These are phyloP conservation scores for Centruroides sculpturatus DNA, from an alignment of 1,140 invertebrate species.

Conservation along the genomic window DNA sequence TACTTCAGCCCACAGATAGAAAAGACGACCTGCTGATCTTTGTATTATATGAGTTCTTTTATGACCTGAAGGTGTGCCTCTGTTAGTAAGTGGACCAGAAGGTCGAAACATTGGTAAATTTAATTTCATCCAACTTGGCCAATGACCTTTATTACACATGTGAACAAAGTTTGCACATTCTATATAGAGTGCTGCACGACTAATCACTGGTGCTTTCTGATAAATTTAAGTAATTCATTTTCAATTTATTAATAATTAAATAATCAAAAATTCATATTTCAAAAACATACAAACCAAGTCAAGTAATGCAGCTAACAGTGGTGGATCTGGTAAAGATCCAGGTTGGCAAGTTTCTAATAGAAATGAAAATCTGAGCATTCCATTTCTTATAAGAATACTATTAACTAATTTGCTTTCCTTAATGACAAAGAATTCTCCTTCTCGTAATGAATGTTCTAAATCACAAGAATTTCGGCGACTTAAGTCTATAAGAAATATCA, in stretches of 20 bases:
- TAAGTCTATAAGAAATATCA: slow-evolving; percentile 40
- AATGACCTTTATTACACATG: slow-evolving; percentile 91
- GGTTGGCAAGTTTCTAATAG: slow-evolving; percentile 88
- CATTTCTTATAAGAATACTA: slow-evolving; percentile 52
- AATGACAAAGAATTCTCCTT: slow-evolving; percentile 70
- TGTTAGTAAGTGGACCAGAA: slow-evolving; percentile 44
- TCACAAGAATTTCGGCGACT: slow-evolving; percentile 69
- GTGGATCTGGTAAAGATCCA: slow-evolving; percentile 85
- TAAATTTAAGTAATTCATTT: slow-evolving; percentile 20
- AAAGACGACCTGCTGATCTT: slow-evolving; percentile 82
- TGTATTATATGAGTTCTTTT: slow-evolving; percentile 67
- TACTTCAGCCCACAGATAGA: slow-evolving; percentile 94
- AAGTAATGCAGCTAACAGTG: slow-evolving; percentile 83
- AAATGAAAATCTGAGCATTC: slow-evolving; percentile 71
- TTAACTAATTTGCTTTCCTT: slow-evolving; percentile 69
- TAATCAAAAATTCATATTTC: neutral
- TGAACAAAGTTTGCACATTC: slow-evolving; percentile 96
- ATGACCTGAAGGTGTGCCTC: slow-evolving; percentile 39
- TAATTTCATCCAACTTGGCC: slow-evolving; percentile 90
- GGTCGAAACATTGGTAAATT: slow-evolving; percentile 63
- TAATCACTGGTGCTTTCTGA: slow-evolving; percentile 84
- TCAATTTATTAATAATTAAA: neutral
- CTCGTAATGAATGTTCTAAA: slow-evolving; percentile 46
- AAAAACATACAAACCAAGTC: slow-evolving; percentile 54
- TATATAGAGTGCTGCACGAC: slow-evolving; percentile 73